Base-by-base conservation (phyloP, 2,113 vertebrate genomes). In the Montifringilla adamsi region DNA sequence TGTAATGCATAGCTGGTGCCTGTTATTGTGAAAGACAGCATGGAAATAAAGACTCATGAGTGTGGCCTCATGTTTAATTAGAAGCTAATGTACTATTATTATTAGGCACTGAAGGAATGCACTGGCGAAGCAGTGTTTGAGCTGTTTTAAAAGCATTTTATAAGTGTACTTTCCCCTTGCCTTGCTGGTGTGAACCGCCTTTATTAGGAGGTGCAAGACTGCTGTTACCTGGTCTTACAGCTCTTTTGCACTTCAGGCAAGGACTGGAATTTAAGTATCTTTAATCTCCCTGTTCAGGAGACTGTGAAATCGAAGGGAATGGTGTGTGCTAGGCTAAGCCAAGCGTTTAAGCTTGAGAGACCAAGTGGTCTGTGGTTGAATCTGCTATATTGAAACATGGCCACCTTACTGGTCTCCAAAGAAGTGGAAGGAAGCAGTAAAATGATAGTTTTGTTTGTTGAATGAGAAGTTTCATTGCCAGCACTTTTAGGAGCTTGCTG, bases 11-110 rank as follows among this genome's bases (percentile, higher is more conserved):
- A 63, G 63, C 84, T 62, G 59, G 37, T 90, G 72, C 85, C 91
- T 87, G 23, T 37, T 90, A 41, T 96, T 97, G 82, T 92, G 90
- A 96, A 97, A 96, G 91, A 31, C 6, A 6, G 64, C 77, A 50
- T 56, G 73, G 94, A 94, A 95, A 94, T 33, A 84, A 75, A 80
- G 84, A 78, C 89, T 93, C 83, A 72, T 58, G 73, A 96, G 73
- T 84, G 90, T 72, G 86, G 94, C 95, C 53, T 96, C 86, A 90
- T 79, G 64, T 82, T 93, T 95, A 97, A 97, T 96, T 96, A 96
- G 90, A 94, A 90, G 92, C 90, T 95, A 92, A 96, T 87, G 66
- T 68, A 66, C 64, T 63, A 53, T 90, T 89, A 90, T 93, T 96
- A 94, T 93, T 93, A 90, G 77, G 80, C 66, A 89, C 50, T 24